phyloP scores from a whole-genome alignment of 2,113 vertebrate species.

The Zosterops borbonicus region DNA sequence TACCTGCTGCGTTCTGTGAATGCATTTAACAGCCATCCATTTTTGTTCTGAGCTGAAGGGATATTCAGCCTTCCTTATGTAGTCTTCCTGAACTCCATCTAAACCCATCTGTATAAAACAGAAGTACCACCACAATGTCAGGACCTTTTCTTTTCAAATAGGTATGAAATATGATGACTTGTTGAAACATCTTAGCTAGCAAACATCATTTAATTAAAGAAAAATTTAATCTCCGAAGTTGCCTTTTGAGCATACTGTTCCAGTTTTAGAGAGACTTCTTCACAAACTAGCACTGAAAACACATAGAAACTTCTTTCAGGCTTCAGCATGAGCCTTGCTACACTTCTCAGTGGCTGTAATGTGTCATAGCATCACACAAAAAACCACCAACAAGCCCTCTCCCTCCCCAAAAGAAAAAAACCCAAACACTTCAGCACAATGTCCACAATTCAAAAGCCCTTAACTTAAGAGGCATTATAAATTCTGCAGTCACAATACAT shows the following conservation, averaged over 20 bases:
- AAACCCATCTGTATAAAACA: conserved; percentile 86
- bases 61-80: conserved; percentile 87
- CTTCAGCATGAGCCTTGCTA: background rate
- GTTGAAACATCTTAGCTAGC: background rate
- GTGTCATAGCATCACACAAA: background rate
- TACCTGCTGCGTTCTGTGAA: conserved; percentile 92
- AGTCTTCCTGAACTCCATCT: conserved; percentile 89
- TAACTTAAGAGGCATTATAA: background rate
- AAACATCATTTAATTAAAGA: background rate
- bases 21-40: conserved; percentile 95
- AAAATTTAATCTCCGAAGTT: background rate
- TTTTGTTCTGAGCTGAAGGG: conserved; percentile 97
- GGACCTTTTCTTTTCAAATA: background rate
- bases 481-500: background rate
- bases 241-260: background rate
- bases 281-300: background rate
- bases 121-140: background rate
- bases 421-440: background rate
- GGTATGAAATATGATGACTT: background rate
- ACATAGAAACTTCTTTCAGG: background rate
- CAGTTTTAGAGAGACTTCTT: background rate
- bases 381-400: background rate
- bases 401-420: background rate
- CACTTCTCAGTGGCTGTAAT: background rate
- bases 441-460: background rate